A percentile compares a stretch with the other conserved stretches of the same genome.
These are phyloP conservation scores for Melanotaenia nigrans DNA, from an alignment of 2,797 vertebrate genomes.

Conservation along the genomic window DNA sequence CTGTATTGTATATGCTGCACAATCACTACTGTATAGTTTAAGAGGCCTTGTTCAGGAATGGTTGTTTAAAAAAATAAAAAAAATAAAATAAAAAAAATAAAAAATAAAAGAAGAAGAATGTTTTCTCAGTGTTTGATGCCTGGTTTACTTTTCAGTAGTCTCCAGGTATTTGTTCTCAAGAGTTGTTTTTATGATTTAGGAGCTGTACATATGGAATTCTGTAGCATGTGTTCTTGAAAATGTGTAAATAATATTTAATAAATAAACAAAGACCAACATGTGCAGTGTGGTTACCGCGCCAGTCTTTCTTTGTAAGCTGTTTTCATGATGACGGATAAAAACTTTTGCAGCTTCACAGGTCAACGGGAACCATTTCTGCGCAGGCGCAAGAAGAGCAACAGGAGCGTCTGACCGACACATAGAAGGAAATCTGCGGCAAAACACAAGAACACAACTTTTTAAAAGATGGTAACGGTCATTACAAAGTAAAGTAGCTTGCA, in stretches of 20 bases:
- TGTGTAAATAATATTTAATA: slow-evolving; percentile 84
- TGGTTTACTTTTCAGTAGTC: slow-evolving; percentile 73
- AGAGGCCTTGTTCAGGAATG: slow-evolving; percentile 80
- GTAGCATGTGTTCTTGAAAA: slow-evolving; percentile 85
- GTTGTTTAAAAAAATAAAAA: slow-evolving; percentile 49
- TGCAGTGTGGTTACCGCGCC: not conserved
- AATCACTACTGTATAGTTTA: slow-evolving; percentile 83
- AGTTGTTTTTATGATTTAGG: slow-evolving; percentile 78
- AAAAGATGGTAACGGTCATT: slow-evolving; percentile 44
- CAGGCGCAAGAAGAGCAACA: slow-evolving; percentile 7
- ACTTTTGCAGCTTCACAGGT: slow-evolving; percentile 30
- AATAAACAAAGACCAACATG: slow-evolving; percentile 76
- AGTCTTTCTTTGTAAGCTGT: not conserved
- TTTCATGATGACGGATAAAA: slow-evolving; percentile 25
- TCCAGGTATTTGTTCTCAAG: slow-evolving; percentile 65
- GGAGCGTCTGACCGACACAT: not conserved
- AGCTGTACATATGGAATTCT: slow-evolving; percentile 76
- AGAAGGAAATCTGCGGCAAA: slow-evolving; percentile 16
- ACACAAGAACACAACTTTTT: slow-evolving; percentile 1
- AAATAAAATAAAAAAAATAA: not conserved
- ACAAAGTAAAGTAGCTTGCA: not conserved
- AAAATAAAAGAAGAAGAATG: slow-evolving; percentile 59
- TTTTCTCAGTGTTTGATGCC: slow-evolving; percentile 81
- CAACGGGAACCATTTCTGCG: slow-evolving; percentile 10
- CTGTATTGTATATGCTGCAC: slow-evolving; percentile 80